phyloP scores from a whole-genome alignment of 2,113 vertebrate species.

The Castor canadensis region DNA sequence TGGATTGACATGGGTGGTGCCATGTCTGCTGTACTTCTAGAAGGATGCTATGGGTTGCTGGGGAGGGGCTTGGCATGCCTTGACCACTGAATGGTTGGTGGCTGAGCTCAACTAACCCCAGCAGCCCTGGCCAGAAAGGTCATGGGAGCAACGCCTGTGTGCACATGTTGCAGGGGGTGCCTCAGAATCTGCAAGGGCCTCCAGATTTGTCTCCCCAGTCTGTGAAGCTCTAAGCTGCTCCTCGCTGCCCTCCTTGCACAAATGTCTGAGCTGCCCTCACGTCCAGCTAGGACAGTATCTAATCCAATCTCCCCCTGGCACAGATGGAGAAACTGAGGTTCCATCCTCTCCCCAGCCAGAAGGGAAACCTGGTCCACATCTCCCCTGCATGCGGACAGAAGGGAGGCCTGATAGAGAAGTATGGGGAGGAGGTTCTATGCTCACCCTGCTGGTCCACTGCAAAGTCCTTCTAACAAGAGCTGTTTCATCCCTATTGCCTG shows the following conservation, averaged over 20 bases:
- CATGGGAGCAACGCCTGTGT: background rate
- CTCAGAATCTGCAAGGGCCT: rapidly evolving
- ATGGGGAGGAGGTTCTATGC: background rate
- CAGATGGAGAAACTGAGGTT: background rate
- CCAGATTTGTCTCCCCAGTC: background rate
- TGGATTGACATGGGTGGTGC: background rate
- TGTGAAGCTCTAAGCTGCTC: background rate
- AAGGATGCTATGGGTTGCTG: background rate
- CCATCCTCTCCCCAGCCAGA: background rate
- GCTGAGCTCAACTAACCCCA: background rate
- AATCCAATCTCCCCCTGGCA: background rate
- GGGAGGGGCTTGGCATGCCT: background rate
- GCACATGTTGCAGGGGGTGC: too few relatives aligned
- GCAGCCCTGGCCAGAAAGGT: background rate
- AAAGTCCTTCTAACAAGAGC: conserved; percentile 23
- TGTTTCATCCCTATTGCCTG: background rate
- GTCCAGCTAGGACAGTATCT: background rate
- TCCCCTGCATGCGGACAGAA: background rate
- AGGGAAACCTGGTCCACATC: background rate
- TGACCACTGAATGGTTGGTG: background rate
- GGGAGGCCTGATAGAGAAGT: background rate
- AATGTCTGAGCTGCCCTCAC: background rate
- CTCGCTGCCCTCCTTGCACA: background rate
- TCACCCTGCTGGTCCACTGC: background rate
- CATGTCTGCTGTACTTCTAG: background rate